Evolutionary conservation across 2,113 vertebrate genomes (phyloP).

Genomic region (Ptyas mucosa): DNA sequence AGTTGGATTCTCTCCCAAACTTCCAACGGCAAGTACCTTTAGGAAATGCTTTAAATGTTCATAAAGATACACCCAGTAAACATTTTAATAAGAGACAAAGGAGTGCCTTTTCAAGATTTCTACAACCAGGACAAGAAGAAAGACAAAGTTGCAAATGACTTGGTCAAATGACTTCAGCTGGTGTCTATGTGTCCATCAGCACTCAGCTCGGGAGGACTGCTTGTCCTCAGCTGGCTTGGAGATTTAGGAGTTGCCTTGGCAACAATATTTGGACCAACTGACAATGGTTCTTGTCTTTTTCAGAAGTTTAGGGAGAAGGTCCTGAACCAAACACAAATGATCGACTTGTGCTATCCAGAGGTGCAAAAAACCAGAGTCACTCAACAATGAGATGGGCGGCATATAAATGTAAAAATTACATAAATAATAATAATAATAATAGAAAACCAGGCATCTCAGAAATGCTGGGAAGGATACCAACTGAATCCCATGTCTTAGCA

Average conservation of each 20-base stretch:
- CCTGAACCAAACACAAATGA: background rate
- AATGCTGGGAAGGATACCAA: background rate
- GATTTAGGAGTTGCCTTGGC: background rate
- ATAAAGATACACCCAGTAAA: background rate
- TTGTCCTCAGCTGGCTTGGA: background rate
- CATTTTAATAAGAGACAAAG: background rate
- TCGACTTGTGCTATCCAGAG: too few species aligned
- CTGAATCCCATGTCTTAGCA: background rate
- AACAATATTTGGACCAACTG: background rate
- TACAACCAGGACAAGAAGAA: background rate
- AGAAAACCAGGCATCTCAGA: background rate
- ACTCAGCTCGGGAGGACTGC: background rate
- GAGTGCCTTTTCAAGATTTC: background rate
- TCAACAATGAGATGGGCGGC: background rate
- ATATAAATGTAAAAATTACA: background rate
- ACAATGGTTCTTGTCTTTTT: background rate
- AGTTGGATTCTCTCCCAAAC: background rate
- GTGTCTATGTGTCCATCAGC: background rate
- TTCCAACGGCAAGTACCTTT: background rate
- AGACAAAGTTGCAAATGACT: background rate
- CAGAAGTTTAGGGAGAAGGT: background rate
- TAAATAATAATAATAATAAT: background rate
- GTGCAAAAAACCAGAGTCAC: background rate
- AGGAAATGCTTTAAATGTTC: background rate
- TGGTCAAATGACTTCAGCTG: background rate